Evolutionary conservation across 2,888 invertebrate genomes (phyloP), one percentile per base, ranked within the genome.

Genomic region (Odiellus spinosus): DNA sequence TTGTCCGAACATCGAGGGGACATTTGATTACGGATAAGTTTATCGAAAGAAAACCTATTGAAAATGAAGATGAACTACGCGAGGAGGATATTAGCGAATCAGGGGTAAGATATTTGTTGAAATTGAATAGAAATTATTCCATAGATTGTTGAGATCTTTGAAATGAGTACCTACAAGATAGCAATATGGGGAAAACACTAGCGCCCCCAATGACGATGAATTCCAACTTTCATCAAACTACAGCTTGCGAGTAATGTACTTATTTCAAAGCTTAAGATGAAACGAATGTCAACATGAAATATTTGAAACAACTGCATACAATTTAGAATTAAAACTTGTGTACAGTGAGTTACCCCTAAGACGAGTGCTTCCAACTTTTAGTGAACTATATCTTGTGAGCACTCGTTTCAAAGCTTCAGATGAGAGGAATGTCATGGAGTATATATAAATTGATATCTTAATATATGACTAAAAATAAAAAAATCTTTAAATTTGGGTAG

Each of bases 1-100:
- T 46, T 10, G 46, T 44, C 3, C 33, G 49, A 12, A 47, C 49
- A 26, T 42, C 44, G 12, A 51, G 44, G 26, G 53, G 47, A 14
- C 44, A 50, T 42, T 26, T 49, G 15, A 43, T 44, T 40, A 26
- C 40, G 18, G 40, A 21, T 38, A 40, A 15, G 18, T 42, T 41
- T 15, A 26, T 38, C 18, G 40, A 41, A 14, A 20, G 17, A n/a
- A 32, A 38, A 20, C 19, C 18, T 46, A 8, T 17, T 3, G 2
- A 12, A 4, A 34, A 26, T 18, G 45, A 17, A 32, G 35, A 39
- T 11, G 11, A 47, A 39, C 32, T 21, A 15, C 18, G 5, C 15
- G 35, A 33, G 11, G 39, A 17, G n/a, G 18, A 41, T 26, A 26
- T 26, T 26, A 26, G 26, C 26, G 26, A 26, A 26, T 26, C 12